Base-by-base conservation (phyloP, 2,113 vertebrate species). In the Perognathus longimembris region DNA sequence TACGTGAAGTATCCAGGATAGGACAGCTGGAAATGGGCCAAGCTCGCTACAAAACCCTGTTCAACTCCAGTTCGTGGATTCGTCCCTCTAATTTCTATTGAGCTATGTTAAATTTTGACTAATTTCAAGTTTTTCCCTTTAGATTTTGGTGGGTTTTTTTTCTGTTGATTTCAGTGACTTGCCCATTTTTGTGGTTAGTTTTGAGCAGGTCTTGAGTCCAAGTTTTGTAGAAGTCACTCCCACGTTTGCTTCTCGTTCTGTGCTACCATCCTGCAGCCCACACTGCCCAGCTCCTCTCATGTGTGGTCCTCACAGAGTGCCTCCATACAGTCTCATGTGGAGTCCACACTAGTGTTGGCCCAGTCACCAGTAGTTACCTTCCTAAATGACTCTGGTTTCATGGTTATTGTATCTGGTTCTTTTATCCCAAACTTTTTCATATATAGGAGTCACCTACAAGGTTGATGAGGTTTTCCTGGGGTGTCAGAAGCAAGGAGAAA, bases 131-230 rank as follows among this genome's bases (percentile, higher is more conserved):
- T 38, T 74, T 74, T 24, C 18, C 12, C 28, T 67, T 67, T 38
- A 88, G 18, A n/a, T 9, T 86, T 85, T 50, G 38, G n/a, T n/a
- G n/a, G n/a, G n/a, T n/a, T n/a, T n/a, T 42, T 61, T 94, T 85
- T 57, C 67, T 92, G 59, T 40, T 63, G 81, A 67, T 76, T 34
- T 76, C 40, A 30, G 36, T 45, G 73, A n/a, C 28, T 42, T 42
- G 54, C 73, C n/a, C 45, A 38, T 90, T 69, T 79, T 74, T 38
- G 12, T 3, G 6, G 61, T 50, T 1, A 1, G 20, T 26, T 82
- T 86, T 76, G 3, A 21, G 24, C 28, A 70, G 12, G 22, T 66
- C 42, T 70, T 57, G 36, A 89, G 26, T 2, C 54, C 57, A 32
- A 7, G 82, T 74, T 88, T 77, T 63, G 66, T 4, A 18, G 50